phyloP scores from a whole-genome alignment of 1,140 invertebrate genomes.

The Hestina assimilis region DNA sequence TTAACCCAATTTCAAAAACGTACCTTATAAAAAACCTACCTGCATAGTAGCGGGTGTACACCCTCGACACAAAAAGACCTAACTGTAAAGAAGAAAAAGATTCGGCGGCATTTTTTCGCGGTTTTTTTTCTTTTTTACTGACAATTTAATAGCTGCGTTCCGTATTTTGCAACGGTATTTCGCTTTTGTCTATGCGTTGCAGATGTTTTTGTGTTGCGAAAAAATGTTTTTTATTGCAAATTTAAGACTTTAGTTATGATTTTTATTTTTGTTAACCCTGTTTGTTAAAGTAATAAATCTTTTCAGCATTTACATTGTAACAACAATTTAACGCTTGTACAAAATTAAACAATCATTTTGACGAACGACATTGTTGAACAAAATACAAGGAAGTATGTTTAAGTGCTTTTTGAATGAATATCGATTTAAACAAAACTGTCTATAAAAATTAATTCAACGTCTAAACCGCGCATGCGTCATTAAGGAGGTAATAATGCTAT shows the following conservation, averaged over 20 bases:
- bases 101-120: slow-evolving; percentile 49
- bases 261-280: slow-evolving; percentile 1
- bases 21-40: slow-evolving; percentile 57
- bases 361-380: background rate
- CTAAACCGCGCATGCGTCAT: slow-evolving; percentile 43
- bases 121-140: slow-evolving; percentile 55
- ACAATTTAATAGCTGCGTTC: slow-evolving; percentile 51
- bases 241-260: background rate
- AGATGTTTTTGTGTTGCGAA: slow-evolving; percentile 56
- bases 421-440: background rate
- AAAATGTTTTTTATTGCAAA: slow-evolving; percentile 5
- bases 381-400: background rate
- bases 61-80: slow-evolving; percentile 48
- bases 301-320: background rate
- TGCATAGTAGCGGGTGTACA: slow-evolving; percentile 60
- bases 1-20: slow-evolving; percentile 69
- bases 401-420: background rate
- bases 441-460: slow-evolving; percentile 13
- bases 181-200: slow-evolving; percentile 49
- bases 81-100: slow-evolving; percentile 48
- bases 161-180: slow-evolving; percentile 56
- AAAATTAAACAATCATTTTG: too few species aligned
- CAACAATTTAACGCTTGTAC: background rate
- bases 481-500: slow-evolving; percentile 37
- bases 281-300: slow-evolving; percentile 4